Percentiles rank a stretch among this genome's conserved stretches.
phyloP scores from a whole-genome alignment of 2,888 invertebrate species.

The Cryptocephalus moraei region DNA sequence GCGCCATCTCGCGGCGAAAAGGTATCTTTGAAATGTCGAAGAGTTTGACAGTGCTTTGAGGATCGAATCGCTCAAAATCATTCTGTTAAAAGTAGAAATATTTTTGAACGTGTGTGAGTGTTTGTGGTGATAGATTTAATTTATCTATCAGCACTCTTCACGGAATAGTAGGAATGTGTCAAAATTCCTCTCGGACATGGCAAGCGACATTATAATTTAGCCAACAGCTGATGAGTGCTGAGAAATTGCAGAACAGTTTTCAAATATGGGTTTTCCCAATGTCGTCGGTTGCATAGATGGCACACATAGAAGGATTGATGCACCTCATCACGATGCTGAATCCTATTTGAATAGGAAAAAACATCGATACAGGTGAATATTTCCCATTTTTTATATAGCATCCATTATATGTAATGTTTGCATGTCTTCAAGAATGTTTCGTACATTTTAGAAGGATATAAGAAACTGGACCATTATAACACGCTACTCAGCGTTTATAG shows the following conservation, averaged over 20 bases:
- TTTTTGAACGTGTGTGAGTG: no score
- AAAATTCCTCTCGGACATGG: neutral
- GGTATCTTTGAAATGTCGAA: no score
- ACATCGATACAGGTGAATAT: conserved; percentile 6
- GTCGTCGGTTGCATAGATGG: conserved; percentile 9
- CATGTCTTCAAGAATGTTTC: no score
- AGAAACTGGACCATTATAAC: no score
- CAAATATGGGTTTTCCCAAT: conserved; percentile 5
- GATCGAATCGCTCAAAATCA: no score
- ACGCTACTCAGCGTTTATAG: no score
- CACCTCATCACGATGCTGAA: conserved; percentile 4
- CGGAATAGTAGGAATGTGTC: neutral
- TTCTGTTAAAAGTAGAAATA: no score
- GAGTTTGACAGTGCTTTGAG: no score
- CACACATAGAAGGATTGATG: conserved; percentile 7
- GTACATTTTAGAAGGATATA: no score
- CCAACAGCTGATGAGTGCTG: neutral
- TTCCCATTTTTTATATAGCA: no score
- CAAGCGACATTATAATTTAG: conserved; percentile 1
- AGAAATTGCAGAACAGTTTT: neutral
- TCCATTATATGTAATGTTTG: no score
- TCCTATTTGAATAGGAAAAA: conserved; percentile 6
- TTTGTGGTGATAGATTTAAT: conserved; percentile 2
- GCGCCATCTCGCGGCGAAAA: no score
- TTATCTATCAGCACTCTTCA: neutral